These are phyloP conservation scores for Muntiacus muntjak DNA, from an alignment of 2,113 vertebrate genomes.

Conservation along the genomic window DNA sequence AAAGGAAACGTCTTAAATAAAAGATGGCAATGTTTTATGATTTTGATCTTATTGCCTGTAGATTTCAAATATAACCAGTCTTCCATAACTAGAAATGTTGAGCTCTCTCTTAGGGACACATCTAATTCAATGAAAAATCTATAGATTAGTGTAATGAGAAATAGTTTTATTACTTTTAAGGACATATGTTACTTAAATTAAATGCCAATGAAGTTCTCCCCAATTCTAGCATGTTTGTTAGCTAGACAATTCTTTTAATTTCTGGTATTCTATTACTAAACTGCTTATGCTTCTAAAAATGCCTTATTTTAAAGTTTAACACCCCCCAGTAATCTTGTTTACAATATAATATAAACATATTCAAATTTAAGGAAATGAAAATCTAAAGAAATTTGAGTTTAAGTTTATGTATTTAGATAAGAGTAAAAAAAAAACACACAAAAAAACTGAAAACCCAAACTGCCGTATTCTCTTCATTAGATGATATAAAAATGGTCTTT, in stretches of 20 bases:
- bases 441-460: neutral
- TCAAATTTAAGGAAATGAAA: neutral
- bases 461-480: neutral
- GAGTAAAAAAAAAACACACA: neutral
- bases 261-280: neutral
- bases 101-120: neutral
- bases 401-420: neutral
- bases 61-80: neutral
- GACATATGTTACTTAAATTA: neutral
- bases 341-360: neutral
- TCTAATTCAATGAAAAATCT: neutral
- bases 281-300: neutral
- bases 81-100: neutral
- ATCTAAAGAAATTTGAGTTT: neutral
- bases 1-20: neutral
- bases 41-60: neutral
- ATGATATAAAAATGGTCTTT: neutral
- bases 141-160: neutral
- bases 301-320: neutral
- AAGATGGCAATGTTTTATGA: neutral
- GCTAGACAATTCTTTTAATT: neutral
- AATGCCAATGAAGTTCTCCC: neutral
- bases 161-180: constrained; percentile 3
- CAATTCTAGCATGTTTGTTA: neutral
- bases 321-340: neutral